Evolutionary conservation across 2,888 invertebrate species (phyloP), one percentile per base, ranked within the genome.

Genomic region (Agrotis puta): DNA sequence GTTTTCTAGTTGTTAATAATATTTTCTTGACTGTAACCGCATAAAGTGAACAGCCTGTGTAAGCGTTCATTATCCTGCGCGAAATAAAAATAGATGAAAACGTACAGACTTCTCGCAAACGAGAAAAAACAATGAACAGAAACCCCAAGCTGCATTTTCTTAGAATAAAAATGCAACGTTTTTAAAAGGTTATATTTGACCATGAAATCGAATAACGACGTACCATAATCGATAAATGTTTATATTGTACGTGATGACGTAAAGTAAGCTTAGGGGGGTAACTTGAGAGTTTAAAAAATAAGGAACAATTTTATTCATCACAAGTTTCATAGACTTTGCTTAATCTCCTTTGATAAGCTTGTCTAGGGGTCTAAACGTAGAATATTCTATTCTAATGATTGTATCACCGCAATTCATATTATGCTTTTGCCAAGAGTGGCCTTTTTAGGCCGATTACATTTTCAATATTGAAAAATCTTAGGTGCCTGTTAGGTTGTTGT

Each of bases 41-140:
- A 33, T 13, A n/a, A 56, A 56, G n/a, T 13, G 14, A 14, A 53
- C 54, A 20, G 0, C 24, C 39, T 71, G 45, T 54, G 45, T 58
- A 64, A 58, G 33, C 54, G 67, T 67, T 67, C 62, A 22, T 58
- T 68, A 70, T 56, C 56, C 68, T 69, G 64, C 43, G 47, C 43
- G 68, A 69, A 82, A 76, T 70, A 76, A 79, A 50, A 77, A 63
- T 67, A 59, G 39, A 53, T 54, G 51, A 33, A 48, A 39, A 50
- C 24, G 51, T 59, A 70, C 39, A n/a, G 51, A 45, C 33, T 57
- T 58, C 64, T 72, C 51, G 27, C 50, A 61, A 74, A 66, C 56
- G 58, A 58, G 39, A 82, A 79, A 66, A 48, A 82, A 74, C 13
- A 66, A 70, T 58, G 22, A 20, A 48, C 0, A 24, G 53, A 50